Evolutionary conservation across 2,888 invertebrate genomes (phyloP), one percentile per base, ranked within the genome.

Genomic region (Erynnis tages): DNA sequence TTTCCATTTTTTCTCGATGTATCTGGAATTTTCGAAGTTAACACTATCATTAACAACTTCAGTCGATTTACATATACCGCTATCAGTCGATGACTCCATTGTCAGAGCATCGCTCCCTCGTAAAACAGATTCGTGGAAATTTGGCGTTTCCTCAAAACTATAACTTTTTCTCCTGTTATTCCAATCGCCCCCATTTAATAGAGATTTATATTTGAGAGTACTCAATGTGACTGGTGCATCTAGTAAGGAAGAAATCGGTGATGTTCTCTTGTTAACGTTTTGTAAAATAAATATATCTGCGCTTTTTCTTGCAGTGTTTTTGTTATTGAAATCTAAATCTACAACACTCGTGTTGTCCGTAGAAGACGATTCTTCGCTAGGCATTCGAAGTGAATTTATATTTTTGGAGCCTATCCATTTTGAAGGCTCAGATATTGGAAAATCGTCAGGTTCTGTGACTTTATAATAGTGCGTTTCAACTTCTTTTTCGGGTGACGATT

Each of bases 31-130:
- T 54, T 82, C 76, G 16, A 65, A 50, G 52, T 74, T 65, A 48
- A 58, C 47, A 17, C 53, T 37, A 38, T 84, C 82, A 55, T 84
- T 82, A 1, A 93, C 91, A 35, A 93, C 81, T 82, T 94, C 94
- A 13, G 92, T 91, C 0, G 94, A 94, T 66, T 93, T 91, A 58
- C 94, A 94, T 63, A 94, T 91, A 0, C 94, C 94, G 66, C 94
- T 94, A 63, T 94, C 94, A 1, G 94, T 94, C 2, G 94, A 94
- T n/a, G 94, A 93, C 71, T 94, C 94, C 67, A 93, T 92, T 1
- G 92, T 89, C 56, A 89, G 75, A 58, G 88, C 90, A 53, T 86
- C 89, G 62, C 88, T 91, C 54, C 69, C 75, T 54, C 79, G 75
- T 46, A 73, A 60, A 38, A 75, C 73, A 32, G 65, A 73, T 67